A percentile compares a stretch with the other conserved stretches of the same genome.
These are phyloP conservation scores for Diacarnus erythraeanus DNA, from an alignment of 37 sponge, comb jelly and placozoan species.

Conservation along the genomic window DNA sequence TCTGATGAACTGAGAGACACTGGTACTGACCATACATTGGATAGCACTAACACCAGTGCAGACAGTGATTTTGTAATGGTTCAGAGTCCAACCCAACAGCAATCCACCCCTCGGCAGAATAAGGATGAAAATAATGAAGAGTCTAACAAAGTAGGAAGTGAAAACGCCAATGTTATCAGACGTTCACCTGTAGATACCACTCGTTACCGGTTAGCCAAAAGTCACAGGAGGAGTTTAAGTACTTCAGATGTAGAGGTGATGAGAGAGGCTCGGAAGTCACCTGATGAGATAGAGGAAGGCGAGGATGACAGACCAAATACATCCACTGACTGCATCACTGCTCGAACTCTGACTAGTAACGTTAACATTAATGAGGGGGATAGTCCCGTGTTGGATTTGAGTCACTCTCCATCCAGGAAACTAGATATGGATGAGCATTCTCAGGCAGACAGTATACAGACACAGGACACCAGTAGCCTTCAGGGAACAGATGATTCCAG, in stretches of 20 bases:
- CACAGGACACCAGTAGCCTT: slow-evolving; percentile 24
- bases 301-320: not conserved
- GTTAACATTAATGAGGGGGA: not conserved
- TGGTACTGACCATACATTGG: not conserved
- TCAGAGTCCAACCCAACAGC: not conserved
- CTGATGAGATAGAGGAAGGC: not conserved
- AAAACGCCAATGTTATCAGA: not conserved
- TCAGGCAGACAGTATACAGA: slow-evolving; percentile 14
- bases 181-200: not conserved
- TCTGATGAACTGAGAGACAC: not conserved
- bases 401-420: not conserved
- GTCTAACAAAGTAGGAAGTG: too few relatives aligned
- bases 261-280: not conserved
- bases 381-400: not conserved
- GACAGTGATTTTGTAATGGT: slow-evolving; percentile 14
- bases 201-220: not conserved
- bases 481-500: slow-evolving; percentile 33
- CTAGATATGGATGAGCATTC: slow-evolving; percentile 9
- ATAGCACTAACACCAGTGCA: not conserved
- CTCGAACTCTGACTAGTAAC: not conserved
- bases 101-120: not conserved
- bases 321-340: not conserved
- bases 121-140: not conserved
- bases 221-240: slow-evolving; percentile 35
- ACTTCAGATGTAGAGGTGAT: slow-evolving; percentile 17